Percentiles rank a stretch among this genome's conserved stretches.
Evolutionary conservation across 2,113 vertebrate species (phyloP).

Genomic region (Tapirus terrestris): DNA sequence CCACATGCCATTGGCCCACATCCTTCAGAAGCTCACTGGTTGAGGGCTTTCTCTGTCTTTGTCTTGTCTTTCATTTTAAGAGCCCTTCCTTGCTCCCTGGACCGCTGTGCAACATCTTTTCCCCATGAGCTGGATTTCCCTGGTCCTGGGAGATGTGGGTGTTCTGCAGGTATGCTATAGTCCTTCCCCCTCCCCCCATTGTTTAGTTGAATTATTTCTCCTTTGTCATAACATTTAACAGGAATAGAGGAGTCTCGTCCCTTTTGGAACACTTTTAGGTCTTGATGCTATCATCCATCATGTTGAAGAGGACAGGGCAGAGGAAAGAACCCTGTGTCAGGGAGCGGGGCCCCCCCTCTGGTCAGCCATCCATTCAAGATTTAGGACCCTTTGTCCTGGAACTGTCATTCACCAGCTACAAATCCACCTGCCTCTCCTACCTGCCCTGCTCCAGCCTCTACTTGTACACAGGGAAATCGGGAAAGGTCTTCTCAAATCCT

Average conservation of each 20-base stretch:
- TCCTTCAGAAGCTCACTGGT: neutral
- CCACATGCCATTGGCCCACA: fast-evolving
- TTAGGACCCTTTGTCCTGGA: too few relatives aligned
- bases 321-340: neutral
- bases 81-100: neutral
- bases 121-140: neutral
- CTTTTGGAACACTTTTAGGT: neutral
- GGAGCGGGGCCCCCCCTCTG: neutral
- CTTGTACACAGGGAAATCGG: neutral
- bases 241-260: neutral
- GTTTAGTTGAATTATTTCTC: neutral
- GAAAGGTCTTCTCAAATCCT: neutral
- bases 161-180: too few relatives aligned
- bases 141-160: neutral
- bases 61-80: neutral
- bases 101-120: neutral
- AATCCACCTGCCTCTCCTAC: neutral
- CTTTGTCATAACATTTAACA: neutral
- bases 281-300: neutral
- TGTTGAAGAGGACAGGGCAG: neutral
- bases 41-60: neutral
- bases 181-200: neutral
- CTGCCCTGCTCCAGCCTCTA: neutral
- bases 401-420: neutral
- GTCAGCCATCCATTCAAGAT: neutral